A percentile compares a stretch with the other conserved stretches of the same genome.
Evolutionary conservation across 2,797 vertebrate species (phyloP).

Genomic region (Chelon labrosus): DNA sequence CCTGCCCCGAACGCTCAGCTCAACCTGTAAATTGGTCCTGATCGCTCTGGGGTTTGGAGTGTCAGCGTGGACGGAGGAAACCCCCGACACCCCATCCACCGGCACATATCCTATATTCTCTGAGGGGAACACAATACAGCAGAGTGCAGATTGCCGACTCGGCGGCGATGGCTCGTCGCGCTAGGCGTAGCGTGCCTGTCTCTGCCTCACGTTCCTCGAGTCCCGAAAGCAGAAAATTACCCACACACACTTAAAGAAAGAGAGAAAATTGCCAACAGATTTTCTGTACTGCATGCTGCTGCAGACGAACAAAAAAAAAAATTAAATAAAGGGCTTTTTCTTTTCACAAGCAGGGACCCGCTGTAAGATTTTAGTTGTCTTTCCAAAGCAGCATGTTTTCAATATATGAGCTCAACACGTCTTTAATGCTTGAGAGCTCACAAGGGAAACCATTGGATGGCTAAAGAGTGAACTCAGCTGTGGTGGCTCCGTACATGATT

Average conservation of each 20-base stretch:
- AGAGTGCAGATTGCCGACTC: constrained; percentile 1
- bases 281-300: constrained; percentile 48
- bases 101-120: constrained; percentile 36
- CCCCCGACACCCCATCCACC: not conserved
- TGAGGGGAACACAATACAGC: constrained; percentile 30
- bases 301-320: constrained; percentile 19
- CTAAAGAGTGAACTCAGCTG: constrained; percentile 36
- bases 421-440: constrained; percentile 27
- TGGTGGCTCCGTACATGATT: constrained; percentile 14
- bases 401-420: constrained; percentile 17
- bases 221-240: constrained; percentile 66
- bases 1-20: constrained; percentile 40
- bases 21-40: constrained; percentile 68
- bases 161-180: constrained; percentile 21
- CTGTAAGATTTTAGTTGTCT: not conserved
- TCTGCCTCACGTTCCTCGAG: constrained; percentile 46
- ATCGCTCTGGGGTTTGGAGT: constrained; percentile 55
- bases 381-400: constrained; percentile 34
- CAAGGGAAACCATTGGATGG: constrained; percentile 26
- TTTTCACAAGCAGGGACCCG: not conserved
- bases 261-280: constrained; percentile 74
- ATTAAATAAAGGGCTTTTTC: not conserved
- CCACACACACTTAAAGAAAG: constrained; percentile 26
- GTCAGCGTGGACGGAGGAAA: constrained; percentile 7
- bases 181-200: constrained; percentile 52